A percentile compares a stretch with the other conserved stretches of the same genome.
Evolutionary conservation across 2,797 vertebrate species (phyloP).

Genomic region (Saxicola maurus): DNA sequence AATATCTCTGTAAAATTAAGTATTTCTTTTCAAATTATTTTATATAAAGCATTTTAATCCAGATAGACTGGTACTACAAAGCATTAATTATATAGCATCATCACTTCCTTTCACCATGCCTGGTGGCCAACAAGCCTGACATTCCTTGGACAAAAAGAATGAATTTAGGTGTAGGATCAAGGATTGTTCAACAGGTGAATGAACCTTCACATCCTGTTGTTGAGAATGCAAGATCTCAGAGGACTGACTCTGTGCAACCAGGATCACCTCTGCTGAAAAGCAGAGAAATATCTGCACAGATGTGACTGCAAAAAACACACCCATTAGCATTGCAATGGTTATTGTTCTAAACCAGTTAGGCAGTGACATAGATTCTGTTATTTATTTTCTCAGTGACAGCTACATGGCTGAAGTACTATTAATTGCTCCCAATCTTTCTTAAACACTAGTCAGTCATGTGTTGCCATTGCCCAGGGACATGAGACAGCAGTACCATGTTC

Average conservation of each 20-base stretch:
- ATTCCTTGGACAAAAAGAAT: neutral
- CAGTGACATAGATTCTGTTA: neutral
- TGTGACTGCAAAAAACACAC: neutral
- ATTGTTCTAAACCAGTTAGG: neutral
- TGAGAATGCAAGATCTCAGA: neutral
- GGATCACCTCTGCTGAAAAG: neutral
- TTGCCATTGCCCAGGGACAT: neutral
- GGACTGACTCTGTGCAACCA: neutral
- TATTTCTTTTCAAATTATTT: neutral
- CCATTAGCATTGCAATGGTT: neutral
- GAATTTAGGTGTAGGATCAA: neutral
- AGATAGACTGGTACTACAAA: neutral
- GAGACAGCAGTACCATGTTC: neutral
- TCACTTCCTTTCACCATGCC: neutral
- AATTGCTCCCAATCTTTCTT: neutral
- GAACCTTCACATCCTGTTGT: neutral
- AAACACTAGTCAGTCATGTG: neutral
- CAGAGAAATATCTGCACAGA: neutral
- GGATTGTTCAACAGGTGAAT: neutral
- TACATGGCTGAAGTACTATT: neutral
- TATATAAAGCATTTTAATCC: neutral
- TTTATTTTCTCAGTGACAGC: neutral
- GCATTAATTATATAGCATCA: neutral
- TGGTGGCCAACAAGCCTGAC: neutral
- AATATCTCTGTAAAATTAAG: neutral